A percentile compares a stretch with the other conserved stretches of the same genome.
Evolutionary conservation across 2,888 invertebrate species (phyloP).

Genomic region (Cepaea hortensis): DNA sequence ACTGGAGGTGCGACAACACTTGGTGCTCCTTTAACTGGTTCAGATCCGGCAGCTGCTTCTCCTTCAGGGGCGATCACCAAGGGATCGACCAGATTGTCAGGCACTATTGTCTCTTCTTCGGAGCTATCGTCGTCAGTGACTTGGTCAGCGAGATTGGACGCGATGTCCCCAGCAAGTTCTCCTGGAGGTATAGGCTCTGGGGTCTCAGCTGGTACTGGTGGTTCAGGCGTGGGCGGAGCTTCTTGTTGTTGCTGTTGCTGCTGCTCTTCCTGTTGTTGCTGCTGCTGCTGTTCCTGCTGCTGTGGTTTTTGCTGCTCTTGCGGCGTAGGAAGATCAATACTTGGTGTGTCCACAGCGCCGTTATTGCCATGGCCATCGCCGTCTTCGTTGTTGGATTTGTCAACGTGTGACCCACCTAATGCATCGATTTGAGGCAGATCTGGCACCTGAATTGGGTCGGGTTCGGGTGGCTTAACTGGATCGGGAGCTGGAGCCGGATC

Average conservation of each 20-base stretch:
- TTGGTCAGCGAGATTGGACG: constrained; percentile 36
- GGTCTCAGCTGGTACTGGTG: constrained; percentile 30
- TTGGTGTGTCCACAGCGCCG: constrained; percentile 26
- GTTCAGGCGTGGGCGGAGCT: constrained; percentile 3
- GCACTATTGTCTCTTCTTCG: constrained; percentile 11
- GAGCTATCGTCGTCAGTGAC: constrained; percentile 25
- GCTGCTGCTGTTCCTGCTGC: constrained; percentile 39
- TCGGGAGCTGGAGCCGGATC: constrained; percentile 18
- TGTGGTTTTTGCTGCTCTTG: constrained; percentile 2
- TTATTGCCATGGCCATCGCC: constrained; percentile 40
- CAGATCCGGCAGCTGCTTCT: not conserved
- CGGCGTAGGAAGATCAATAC: not conserved
- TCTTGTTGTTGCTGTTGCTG: constrained; percentile 35
- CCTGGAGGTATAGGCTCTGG: constrained; percentile 38
- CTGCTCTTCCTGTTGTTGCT: constrained; percentile 38
- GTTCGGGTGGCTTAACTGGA: not conserved
- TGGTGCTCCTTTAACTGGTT: not conserved
- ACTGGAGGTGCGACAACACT: not conserved
- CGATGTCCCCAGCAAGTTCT: constrained; percentile 21
- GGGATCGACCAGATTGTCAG: constrained; percentile 30
- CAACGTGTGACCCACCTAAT: not conserved
- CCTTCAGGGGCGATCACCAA: not conserved
- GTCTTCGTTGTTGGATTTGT: constrained; percentile 36
- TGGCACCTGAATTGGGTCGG: constrained; percentile 15
- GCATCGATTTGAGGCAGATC: constrained; percentile 33